Evolutionary conservation across 2,888 invertebrate species (phyloP).

Genomic region (Sclerodermus sp.): DNA sequence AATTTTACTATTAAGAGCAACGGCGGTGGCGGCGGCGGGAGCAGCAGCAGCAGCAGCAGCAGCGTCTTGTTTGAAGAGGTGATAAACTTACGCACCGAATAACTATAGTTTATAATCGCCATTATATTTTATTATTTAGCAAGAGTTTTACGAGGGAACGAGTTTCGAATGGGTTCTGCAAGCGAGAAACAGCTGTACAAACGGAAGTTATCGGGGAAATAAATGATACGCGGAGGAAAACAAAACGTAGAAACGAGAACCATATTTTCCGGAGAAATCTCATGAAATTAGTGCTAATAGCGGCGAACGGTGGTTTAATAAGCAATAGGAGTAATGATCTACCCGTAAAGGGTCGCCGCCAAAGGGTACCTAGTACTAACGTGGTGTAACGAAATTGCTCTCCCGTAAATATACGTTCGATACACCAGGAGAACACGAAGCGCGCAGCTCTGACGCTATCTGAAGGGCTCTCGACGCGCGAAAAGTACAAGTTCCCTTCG

Average conservation of each 20-base stretch:
- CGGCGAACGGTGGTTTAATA: conserved; percentile 16
- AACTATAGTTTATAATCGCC: no score
- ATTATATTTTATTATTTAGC: no score
- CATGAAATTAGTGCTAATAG: conserved; percentile 19
- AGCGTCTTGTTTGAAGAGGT: no score
- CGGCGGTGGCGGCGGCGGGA: no score
- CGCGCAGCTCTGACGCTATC: neutral
- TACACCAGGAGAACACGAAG: neutral
- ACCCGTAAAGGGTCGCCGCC: conserved; percentile 15
- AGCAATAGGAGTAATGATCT: conserved; percentile 15
- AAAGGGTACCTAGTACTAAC: conserved; percentile 13
- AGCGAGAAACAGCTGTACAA: no score
- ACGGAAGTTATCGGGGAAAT: no score
- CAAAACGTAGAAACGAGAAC: neutral
- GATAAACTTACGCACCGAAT: no score
- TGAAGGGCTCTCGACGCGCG: neutral
- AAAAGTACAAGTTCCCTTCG: neutral
- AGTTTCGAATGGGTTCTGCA: no score
- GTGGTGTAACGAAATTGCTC: conserved; percentile 20
- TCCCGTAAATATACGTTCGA: conserved; percentile 23
- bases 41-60: no score
- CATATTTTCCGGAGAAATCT: conserved; percentile 5
- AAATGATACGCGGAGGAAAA: no score
- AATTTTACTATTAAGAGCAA: no score
- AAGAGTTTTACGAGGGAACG: no score